phyloP scores from a whole-genome alignment of 1,140 invertebrate genomes.

The Drosophila kepulauana region DNA sequence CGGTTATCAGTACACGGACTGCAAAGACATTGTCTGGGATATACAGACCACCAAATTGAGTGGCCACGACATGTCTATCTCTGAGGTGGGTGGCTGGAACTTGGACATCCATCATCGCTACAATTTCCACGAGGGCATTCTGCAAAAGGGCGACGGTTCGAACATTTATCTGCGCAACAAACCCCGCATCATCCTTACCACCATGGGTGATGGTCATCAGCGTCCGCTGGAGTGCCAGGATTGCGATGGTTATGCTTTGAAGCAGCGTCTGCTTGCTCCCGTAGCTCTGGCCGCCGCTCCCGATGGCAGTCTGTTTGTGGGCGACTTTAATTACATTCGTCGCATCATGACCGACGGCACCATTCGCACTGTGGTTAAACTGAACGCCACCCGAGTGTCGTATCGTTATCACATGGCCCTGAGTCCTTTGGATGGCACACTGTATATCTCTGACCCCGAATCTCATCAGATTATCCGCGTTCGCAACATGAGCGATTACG shows the following conservation, averaged over 20 bases:
- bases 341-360: conserved; percentile 95
- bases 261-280: conserved; percentile 94
- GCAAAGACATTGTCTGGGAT: conserved; percentile 97
- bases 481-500: conserved; percentile 92
- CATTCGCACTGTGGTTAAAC: conserved; percentile 93
- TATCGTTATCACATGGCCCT: conserved; percentile 98
- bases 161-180: conserved; percentile 98
- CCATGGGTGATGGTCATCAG: conserved; percentile 96
- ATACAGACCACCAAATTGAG: conserved; percentile 97
- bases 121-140: conserved; percentile 98
- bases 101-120: conserved; percentile 98
- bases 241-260: conserved; percentile 93
- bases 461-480: conserved; percentile 97
- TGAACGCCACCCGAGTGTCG: conserved; percentile 96
- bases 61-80: conserved; percentile 98
- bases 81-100: conserved; percentile 98
- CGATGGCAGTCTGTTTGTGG: conserved; percentile 97
- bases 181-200: conserved; percentile 95
- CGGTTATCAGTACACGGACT: conserved; percentile 97
- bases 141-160: conserved; percentile 98
- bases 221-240: conserved; percentile 92
- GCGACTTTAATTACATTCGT: conserved; percentile 97
- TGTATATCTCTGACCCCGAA: conserved; percentile 98
- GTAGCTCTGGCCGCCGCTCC: conserved; percentile 95
- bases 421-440: conserved; percentile 95